A percentile compares a stretch with the other conserved stretches of the same genome.
Evolutionary conservation across 2,113 vertebrate genomes (phyloP).

Genomic region (Anseranas semipalmata): DNA sequence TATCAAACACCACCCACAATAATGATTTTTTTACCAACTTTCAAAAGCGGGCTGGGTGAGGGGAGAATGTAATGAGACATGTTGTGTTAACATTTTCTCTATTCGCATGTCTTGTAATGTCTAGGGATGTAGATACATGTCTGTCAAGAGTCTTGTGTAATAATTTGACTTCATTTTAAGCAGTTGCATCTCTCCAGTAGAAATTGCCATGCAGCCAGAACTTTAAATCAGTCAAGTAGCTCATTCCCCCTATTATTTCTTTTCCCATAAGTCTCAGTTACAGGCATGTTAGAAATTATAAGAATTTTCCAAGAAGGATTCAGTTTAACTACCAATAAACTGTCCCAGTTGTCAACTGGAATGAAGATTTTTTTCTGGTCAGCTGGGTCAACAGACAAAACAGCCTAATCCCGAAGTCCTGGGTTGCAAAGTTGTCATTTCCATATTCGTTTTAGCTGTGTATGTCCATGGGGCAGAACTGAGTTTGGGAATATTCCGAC

Average conservation of each 20-base stretch:
- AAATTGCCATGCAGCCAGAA: not conserved
- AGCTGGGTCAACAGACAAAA: not conserved
- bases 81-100: not conserved
- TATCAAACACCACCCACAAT: accelerated
- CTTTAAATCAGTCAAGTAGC: not conserved
- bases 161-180: not conserved
- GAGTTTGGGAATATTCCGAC: not conserved
- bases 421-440: not conserved
- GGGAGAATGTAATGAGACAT: accelerated
- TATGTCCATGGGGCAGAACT: not conserved
- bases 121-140: not conserved
- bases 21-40: not conserved
- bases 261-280: not conserved
- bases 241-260: not conserved
- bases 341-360: not conserved
- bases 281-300: not conserved
- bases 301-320: not conserved
- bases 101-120: accelerated
- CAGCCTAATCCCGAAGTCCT: not conserved
- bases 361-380: not conserved
- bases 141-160: not conserved
- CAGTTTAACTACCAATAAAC: not conserved
- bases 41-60: not conserved
- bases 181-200: not conserved
- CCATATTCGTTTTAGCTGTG: accelerated